A percentile compares a stretch with the other conserved stretches of the same genome.
phyloP scores from a whole-genome alignment of 2,888 invertebrate species.

The Troilus luridus region DNA sequence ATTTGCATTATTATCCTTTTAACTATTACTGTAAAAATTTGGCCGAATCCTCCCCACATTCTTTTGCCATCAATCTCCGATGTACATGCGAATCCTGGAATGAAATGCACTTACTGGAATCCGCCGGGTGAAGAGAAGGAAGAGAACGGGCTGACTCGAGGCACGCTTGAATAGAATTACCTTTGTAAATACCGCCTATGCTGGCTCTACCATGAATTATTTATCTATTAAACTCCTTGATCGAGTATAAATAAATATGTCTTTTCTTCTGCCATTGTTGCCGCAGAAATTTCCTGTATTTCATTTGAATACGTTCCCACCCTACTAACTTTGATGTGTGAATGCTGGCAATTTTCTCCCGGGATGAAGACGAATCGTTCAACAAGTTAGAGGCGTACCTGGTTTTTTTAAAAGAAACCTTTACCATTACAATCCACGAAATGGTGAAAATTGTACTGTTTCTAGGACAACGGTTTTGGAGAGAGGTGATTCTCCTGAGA shows the following conservation, averaged over 20 bases:
- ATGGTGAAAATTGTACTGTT: too few relatives aligned
- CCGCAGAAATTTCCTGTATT: constrained; percentile 9
- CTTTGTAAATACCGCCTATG: constrained; percentile 48
- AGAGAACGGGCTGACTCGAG: not conserved
- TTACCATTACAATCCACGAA: not conserved
- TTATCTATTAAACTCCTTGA: constrained; percentile 47
- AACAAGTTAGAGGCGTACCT: not conserved
- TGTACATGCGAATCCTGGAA: not conserved
- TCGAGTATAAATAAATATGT: constrained; percentile 44
- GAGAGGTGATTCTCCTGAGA: too few relatives aligned
- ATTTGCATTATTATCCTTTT: not conserved
- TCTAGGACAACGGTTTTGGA: too few relatives aligned
- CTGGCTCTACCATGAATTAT: constrained; percentile 37
- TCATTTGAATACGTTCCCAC: constrained; percentile 30
- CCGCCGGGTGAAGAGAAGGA: constrained; percentile 4
- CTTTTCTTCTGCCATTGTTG: constrained; percentile 39
- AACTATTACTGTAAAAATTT: not conserved
- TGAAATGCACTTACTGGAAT: not conserved
- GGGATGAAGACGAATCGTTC: constrained; percentile 16
- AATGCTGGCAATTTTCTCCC: constrained; percentile 29
- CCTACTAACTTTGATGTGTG: constrained; percentile 15
- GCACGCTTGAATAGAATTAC: constrained; percentile 44
- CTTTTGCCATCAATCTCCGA: not conserved
- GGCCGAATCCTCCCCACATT: not conserved
- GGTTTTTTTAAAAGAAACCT: not conserved